Base-by-base conservation (phyloP, 1,140 invertebrate genomes). In the Temnothorax nylanderi region DNA sequence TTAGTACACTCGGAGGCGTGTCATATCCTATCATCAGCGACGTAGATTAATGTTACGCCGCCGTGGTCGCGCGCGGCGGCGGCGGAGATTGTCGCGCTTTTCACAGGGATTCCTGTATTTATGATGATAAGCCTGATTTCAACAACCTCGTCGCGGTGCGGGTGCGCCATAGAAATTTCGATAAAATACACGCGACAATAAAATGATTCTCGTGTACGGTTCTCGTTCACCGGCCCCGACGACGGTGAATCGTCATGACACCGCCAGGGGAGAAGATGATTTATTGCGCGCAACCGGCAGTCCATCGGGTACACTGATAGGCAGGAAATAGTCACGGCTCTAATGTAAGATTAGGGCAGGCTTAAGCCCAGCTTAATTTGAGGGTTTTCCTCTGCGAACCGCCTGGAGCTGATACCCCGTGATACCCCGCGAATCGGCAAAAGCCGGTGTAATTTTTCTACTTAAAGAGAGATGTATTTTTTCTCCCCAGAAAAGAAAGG, bases 341-440 rank as follows among this genome's bases (percentile, higher is more conserved):
- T 76, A 69, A 81, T 71, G 64, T 69, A 80, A 87, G 84, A 89
- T 90, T 89, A 89, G 74, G 85, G 60, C 16, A 75, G 74, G 49
- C 69, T 88, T 65, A 87, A 77, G 76, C 71, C 75, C 76, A 77
- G 85, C 69, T 89, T 89, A 89, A 89, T 89, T 89, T 65, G 76
- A 86, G 84, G 60, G 62, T 62, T 49, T 26, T 81, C 71, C 69
- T 77, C 47, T 44, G 44, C 56, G 62, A 75, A 47, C 51, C 56
- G 51, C 76, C 76, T 64, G 71, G 44, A 82, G 60, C 37, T 37
- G 26, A 26, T 26, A 26, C 26, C 26, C 26, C 69, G 26, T 37
- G 69, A 84, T 74, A 75, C 41, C 26, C 69, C 54, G 69, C 80
- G 32, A 47, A 84, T 75, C 41, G 18, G 26, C 34, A 8, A 34